Percentiles rank a stretch among this genome's conserved stretches.
Evolutionary conservation across 2,113 vertebrate genomes (phyloP).

Genomic region (Odocoileus hemionus): DNA sequence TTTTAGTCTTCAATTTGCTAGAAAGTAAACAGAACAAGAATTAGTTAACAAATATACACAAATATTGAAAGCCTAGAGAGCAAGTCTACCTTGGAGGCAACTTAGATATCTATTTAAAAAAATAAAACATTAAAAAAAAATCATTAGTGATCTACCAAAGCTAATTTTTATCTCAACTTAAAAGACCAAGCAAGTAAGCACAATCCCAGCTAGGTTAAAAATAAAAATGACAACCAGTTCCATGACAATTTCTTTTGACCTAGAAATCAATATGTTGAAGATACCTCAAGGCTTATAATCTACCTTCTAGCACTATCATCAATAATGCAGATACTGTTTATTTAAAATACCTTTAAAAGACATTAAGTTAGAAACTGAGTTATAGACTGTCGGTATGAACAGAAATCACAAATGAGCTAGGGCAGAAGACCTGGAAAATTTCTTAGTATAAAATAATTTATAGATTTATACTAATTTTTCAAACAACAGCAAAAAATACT

Average conservation of each 20-base stretch:
- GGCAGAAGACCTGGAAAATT: slow-evolving; percentile 5
- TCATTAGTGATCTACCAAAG: neutral
- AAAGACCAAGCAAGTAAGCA: neutral
- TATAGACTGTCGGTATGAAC: neutral
- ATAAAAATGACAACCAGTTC: neutral
- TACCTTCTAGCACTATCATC: neutral
- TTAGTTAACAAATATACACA: neutral
- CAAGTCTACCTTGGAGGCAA: neutral
- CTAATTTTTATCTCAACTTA: slow-evolving; percentile 22
- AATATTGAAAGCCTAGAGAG: neutral
- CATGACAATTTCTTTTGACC: slow-evolving; percentile 11
- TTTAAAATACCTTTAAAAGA: slow-evolving; percentile 12
- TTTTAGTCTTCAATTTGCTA: slow-evolving; percentile 98
- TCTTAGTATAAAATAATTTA: neutral
- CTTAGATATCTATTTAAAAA: neutral
- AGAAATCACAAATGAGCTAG: slow-evolving; percentile 6
- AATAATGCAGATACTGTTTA: neutral
- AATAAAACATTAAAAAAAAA: neutral
- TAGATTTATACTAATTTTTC: neutral
- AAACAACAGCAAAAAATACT: slow-evolving; percentile 66
- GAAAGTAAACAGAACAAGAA: neutral
- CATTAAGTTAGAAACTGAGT: neutral
- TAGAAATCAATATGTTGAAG: slow-evolving; percentile 2
- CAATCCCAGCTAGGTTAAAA: neutral
- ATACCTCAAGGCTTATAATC: neutral